Conservation (phyloP, 2,888 invertebrate species). For the Polymixis lichenea region DNA sequence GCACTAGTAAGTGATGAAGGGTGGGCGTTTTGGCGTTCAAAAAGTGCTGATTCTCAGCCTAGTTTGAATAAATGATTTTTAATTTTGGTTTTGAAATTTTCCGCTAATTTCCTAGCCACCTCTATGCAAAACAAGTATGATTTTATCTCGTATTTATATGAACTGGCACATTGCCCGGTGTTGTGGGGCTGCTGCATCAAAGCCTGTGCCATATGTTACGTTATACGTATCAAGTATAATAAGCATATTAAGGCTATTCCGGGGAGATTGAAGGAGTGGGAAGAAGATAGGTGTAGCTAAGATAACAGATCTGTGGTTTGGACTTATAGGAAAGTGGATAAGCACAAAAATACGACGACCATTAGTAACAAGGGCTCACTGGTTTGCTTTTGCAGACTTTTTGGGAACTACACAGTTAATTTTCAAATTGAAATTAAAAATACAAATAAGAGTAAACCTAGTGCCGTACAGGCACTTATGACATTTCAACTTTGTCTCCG, state of each 20-base stretch:
- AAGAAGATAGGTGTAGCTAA: conserved; percentile 9
- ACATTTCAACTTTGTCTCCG: neutral
- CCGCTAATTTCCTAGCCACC: conserved; percentile 44
- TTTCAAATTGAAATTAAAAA: neutral
- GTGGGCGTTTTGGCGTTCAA: neutral
- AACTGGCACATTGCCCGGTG: conserved; percentile 71
- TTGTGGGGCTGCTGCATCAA: conserved; percentile 48
- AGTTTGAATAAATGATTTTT: neutral
- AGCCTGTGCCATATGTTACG: conserved; percentile 45
- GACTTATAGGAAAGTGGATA: neutral
- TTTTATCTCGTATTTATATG: conserved; percentile 72
- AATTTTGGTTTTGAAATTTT: neutral
- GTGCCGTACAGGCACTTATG: neutral
- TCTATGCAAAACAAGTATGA: conserved; percentile 71
- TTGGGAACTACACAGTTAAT: neutral
- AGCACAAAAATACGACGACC: neutral
- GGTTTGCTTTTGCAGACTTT: neutral
- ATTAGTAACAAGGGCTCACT: neutral
- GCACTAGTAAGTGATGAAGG: neutral
- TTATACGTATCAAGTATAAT: conserved; percentile 56
- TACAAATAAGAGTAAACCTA: neutral
- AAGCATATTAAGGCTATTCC: conserved; percentile 44
- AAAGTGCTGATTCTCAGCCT: neutral
- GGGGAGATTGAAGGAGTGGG: conserved; percentile 46
- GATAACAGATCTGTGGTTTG: neutral